phyloP scores from a whole-genome alignment of 2,113 vertebrate genomes.

The Puma concolor region DNA sequence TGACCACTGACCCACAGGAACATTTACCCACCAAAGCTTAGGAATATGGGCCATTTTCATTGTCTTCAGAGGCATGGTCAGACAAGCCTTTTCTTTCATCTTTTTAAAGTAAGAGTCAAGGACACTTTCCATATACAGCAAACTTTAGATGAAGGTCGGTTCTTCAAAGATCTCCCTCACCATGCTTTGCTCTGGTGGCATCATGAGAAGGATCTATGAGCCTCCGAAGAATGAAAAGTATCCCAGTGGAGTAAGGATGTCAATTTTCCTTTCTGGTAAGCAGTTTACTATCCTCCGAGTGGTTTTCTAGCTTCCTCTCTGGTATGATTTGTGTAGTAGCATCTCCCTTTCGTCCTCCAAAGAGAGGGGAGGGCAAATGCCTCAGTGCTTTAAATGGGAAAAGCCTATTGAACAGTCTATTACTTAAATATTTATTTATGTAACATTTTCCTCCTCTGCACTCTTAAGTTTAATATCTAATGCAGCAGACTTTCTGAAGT shows the following conservation, averaged over 20 bases:
- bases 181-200: not conserved
- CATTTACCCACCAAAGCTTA: not conserved
- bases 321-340: not conserved
- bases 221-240: not conserved
- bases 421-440: slow-evolving; percentile 25
- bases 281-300: not conserved
- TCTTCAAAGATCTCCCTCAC: not conserved
- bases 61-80: not conserved
- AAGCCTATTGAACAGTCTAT: not conserved
- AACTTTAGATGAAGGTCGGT: not conserved
- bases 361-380: not conserved
- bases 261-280: not conserved
- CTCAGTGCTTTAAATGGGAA: not conserved
- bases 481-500: not conserved
- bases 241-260: not conserved
- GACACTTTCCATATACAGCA: not conserved
- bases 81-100: not conserved
- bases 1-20: not conserved
- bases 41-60: not conserved
- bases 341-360: not conserved
- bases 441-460: not conserved
- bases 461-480: not conserved
- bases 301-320: not conserved
- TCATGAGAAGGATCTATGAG: not conserved
- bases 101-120: not conserved